Evolutionary conservation across 2,797 vertebrate genomes (phyloP), one percentile per base, ranked within the genome.

Genomic region (Lagorchestes hirsutus): DNA sequence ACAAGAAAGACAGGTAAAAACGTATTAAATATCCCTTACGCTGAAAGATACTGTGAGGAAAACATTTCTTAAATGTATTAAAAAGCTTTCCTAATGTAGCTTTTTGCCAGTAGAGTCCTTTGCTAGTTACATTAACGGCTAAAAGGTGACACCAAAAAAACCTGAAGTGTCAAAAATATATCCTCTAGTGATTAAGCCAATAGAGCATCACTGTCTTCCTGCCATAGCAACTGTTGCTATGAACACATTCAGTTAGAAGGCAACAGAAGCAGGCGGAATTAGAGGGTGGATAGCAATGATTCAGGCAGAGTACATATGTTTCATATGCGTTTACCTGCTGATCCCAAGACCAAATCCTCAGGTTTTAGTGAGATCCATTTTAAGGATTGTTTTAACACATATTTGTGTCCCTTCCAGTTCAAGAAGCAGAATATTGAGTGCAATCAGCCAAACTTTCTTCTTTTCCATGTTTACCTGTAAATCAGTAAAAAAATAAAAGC

Each of bases 91-190:
- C 90, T 91, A 91, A 91, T 91, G 90, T 34, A 34, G 95, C 93
- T 97, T 92, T 91, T 54, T 50, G 46, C 54, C 93, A 56, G 82
- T 67, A 94, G n/a, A 34, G 16, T 27, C 34, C 92, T 95, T 54
- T 91, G 90, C 54, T 55, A 54, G 90, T 31, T 96, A 92, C 59
- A 92, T 62, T 91, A 74, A 95, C 93, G 94, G 95, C 52, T 91
- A 97, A 96, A 97, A 97, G 93, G 96, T 97, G 96, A 97, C 96
- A 96, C 95, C 95, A 95, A 96, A 97, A 97, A 93, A 97, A 27
- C 97, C 93, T 16, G 92, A 94, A 94, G 95, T 94, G 96, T 97
- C 97, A 97, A 97, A 97, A 98, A 98, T 98, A 97, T 95, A 96
- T 97, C 97, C 96, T 97, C 97, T 95, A 1, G 93, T 96, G 98